A percentile compares a stretch with the other conserved stretches of the same genome.
These are phyloP conservation scores for Hartigia nigra DNA, from an alignment of 2,888 invertebrate species.

Conservation along the genomic window DNA sequence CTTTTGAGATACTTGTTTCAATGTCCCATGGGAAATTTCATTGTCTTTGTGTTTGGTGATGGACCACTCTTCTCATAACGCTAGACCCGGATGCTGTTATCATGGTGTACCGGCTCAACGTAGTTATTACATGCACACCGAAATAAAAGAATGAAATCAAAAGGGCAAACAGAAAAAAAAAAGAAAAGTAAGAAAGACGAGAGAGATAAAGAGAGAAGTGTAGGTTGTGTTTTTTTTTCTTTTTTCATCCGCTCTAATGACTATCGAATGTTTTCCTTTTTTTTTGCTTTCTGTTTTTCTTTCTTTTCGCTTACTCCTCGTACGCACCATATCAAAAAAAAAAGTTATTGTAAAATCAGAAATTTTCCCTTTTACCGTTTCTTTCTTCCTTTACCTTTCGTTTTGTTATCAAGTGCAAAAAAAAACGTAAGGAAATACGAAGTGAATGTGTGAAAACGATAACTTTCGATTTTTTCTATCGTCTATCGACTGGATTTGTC, in stretches of 20 bases:
- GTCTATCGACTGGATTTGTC: conserved; percentile 16
- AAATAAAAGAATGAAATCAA: conserved; percentile 20
- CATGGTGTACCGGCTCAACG: background rate
- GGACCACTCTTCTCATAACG: conserved; percentile 17
- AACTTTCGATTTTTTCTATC: background rate
- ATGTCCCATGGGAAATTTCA: conserved; percentile 25
- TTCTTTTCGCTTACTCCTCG: background rate
- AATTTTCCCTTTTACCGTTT: background rate
- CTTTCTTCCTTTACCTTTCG: background rate
- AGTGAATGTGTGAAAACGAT: background rate
- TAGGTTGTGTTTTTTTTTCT: background rate
- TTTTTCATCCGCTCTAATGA: background rate
- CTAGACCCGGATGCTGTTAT: background rate
- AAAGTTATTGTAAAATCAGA: background rate
- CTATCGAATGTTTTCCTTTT: background rate
- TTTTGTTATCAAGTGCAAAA: background rate
- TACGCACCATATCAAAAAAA: background rate
- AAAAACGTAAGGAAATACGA: background rate
- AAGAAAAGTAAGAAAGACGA: conserved; percentile 16
- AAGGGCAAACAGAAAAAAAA: conserved; percentile 20
- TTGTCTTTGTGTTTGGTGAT: conserved; percentile 32
- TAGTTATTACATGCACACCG: background rate
- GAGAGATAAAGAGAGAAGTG: background rate
- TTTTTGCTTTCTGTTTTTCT: background rate
- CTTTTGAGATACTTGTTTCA: conserved; percentile 30